A percentile compares a stretch with the other conserved stretches of the same genome.
Evolutionary conservation across 1,140 invertebrate species (phyloP).

Genomic region (Drosophila burlai): DNA sequence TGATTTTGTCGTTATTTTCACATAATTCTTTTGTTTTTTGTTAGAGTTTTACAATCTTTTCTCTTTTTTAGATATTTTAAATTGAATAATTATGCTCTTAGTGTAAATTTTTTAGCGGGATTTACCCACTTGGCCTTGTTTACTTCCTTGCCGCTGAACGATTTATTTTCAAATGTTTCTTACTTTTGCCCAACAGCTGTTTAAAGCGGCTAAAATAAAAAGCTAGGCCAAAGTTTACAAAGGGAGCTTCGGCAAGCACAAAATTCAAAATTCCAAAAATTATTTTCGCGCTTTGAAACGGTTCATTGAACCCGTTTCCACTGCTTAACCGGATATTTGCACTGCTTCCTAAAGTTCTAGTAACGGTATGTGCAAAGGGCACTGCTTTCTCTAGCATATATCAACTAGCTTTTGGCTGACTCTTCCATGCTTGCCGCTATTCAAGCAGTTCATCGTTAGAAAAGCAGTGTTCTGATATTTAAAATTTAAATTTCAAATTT

Average conservation of each 20-base stretch:
- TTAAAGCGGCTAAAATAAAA: constrained; percentile 15
- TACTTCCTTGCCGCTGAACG: constrained; percentile 72
- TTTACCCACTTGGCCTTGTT: constrained; percentile 9
- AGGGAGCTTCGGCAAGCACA: neutral
- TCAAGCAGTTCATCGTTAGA: neutral
- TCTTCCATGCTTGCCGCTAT: neutral
- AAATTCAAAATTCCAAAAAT: neutral
- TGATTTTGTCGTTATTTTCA: neutral
- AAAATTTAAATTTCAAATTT: neutral
- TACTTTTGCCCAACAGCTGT: constrained; percentile 53
- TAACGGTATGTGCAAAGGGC: neutral
- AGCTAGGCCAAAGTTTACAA: neutral
- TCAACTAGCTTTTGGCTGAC: neutral
- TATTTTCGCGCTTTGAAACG: neutral
- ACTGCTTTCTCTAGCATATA: neutral
- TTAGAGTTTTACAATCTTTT: neutral
- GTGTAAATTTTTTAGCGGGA: neutral
- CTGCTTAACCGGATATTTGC: neutral
- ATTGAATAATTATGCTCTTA: neutral
- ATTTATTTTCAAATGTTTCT: constrained; percentile 75
- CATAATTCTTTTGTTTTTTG: neutral
- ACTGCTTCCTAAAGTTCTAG: neutral
- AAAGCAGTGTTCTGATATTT: neutral
- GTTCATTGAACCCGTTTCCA: neutral
- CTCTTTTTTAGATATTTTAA: neutral